Conservation (phyloP, 2,888 invertebrate genomes). For the Chromoteleia sp. region DNA sequence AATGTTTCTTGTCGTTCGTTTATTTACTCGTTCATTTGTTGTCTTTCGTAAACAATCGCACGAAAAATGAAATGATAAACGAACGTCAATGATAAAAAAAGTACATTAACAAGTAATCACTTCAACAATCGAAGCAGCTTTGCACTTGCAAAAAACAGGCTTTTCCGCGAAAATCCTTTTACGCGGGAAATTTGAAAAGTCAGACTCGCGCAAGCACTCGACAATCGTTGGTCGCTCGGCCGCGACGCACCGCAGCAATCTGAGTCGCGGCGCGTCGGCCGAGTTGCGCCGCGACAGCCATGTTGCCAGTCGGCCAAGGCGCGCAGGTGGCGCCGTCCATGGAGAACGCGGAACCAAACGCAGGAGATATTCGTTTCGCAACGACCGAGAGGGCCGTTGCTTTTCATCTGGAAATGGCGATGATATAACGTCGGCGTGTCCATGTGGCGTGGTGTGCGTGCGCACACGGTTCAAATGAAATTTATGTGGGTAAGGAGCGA, state of each 20-base stretch:
- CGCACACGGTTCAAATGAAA: constrained; percentile 9
- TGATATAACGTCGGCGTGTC: constrained; percentile 41
- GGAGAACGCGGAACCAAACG: constrained; percentile 59
- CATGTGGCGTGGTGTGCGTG: constrained; percentile 21
- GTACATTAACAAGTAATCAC: too few species aligned
- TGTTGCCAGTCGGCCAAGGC: constrained; percentile 50
- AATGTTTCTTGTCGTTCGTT: too few species aligned
- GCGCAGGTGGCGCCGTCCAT: constrained; percentile 62
- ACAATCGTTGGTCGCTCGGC: constrained; percentile 64
- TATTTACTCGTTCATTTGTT: too few species aligned
- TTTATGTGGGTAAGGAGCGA: constrained; percentile 25
- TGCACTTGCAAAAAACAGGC: constrained; percentile 22
- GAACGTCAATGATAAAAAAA: too few species aligned
- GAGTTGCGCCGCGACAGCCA: constrained; percentile 58
- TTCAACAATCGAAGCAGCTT: neutral
- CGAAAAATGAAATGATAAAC: too few species aligned
- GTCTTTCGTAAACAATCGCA: too few species aligned
- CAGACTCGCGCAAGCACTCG: constrained; percentile 23
- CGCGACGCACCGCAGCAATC: constrained; percentile 67
- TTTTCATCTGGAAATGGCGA: constrained; percentile 55
- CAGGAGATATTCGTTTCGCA: constrained; percentile 40
- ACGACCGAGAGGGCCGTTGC: constrained; percentile 36
- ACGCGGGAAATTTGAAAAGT: constrained; percentile 59
- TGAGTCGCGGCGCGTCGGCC: constrained; percentile 58
- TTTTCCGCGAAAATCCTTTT: constrained; percentile 21